These are phyloP conservation scores for Temnopleurus reevesii DNA, from an alignment of 53 echinoderm and acorn worm species.

Conservation along the genomic window DNA sequence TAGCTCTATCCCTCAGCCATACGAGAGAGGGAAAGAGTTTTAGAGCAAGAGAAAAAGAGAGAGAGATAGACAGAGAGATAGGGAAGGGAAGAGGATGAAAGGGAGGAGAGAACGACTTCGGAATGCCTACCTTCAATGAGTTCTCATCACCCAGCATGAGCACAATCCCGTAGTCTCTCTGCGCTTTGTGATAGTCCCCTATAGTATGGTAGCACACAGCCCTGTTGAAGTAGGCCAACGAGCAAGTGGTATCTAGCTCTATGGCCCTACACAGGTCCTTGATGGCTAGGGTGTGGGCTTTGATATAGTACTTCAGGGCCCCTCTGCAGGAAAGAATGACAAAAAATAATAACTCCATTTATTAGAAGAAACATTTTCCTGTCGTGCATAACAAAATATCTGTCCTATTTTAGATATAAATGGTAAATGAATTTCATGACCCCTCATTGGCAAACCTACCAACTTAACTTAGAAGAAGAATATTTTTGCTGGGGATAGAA, in stretches of 20 bases:
- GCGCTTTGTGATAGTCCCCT: constrained; percentile 87
- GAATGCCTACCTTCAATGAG: constrained; percentile 89
- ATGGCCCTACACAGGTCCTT: constrained; percentile 90
- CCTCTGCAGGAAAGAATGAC: constrained; percentile 66
- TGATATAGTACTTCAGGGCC: constrained; percentile 97
- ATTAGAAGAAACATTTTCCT: no score
- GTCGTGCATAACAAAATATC: no score
- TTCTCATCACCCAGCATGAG: constrained; percentile 97
- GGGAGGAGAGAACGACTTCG: no score
- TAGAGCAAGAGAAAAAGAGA: no score
- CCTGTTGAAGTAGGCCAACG: constrained; percentile 97
- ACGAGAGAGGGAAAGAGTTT: no score
- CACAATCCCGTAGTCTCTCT: constrained; percentile 98
- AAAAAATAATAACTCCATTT: background rate
- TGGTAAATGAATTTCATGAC: no score
- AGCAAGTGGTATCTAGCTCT: constrained; percentile 92
- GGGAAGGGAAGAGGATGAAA: no score
- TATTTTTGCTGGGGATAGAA: no score
- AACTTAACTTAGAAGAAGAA: no score
- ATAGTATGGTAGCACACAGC: constrained; percentile 98
- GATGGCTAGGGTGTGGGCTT: constrained; percentile 89
- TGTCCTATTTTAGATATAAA: no score
- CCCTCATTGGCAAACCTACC: no score
- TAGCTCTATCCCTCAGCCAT: constrained; percentile 77
- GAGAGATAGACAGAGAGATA: no score